Evolutionary conservation across 2,888 invertebrate genomes (phyloP).

Genomic region (Nineta flava): DNA sequence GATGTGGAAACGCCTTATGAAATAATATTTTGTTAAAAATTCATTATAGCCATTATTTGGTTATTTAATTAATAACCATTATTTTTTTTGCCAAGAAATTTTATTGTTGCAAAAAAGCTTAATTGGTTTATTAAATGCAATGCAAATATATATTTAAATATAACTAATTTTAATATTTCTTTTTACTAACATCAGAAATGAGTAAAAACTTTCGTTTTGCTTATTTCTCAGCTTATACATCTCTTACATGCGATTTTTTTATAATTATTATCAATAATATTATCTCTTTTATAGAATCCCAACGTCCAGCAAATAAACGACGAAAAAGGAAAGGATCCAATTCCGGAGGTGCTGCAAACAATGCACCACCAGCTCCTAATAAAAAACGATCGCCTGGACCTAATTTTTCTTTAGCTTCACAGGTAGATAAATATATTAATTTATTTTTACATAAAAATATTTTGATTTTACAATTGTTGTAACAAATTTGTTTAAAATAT

Average conservation of each 20-base stretch:
- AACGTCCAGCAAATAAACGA: constrained; percentile 86
- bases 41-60: too few species aligned
- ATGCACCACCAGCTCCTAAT: constrained; percentile 72
- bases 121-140: not conserved
- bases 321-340: constrained; percentile 92
- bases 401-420: constrained; percentile 88
- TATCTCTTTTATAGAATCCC: constrained; percentile 52
- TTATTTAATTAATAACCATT: too few species aligned
- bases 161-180: not conserved
- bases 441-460: not conserved
- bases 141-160: constrained; percentile 4
- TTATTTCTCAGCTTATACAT: not conserved
- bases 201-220: too few species aligned
- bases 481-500: too few species aligned
- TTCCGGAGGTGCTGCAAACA: constrained; percentile 68
- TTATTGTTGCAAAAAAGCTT: too few species aligned
- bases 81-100: too few species aligned
- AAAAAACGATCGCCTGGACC: constrained; percentile 95
- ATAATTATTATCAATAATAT: too few species aligned
- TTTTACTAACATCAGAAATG: not conserved
- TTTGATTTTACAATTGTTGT: too few species aligned
- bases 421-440: constrained; percentile 47
- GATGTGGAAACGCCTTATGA: too few species aligned
- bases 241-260: too few species aligned
- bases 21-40: too few species aligned